These are phyloP conservation scores for Clamator glandarius DNA, from an alignment of 2,797 vertebrate species.

Conservation along the genomic window DNA sequence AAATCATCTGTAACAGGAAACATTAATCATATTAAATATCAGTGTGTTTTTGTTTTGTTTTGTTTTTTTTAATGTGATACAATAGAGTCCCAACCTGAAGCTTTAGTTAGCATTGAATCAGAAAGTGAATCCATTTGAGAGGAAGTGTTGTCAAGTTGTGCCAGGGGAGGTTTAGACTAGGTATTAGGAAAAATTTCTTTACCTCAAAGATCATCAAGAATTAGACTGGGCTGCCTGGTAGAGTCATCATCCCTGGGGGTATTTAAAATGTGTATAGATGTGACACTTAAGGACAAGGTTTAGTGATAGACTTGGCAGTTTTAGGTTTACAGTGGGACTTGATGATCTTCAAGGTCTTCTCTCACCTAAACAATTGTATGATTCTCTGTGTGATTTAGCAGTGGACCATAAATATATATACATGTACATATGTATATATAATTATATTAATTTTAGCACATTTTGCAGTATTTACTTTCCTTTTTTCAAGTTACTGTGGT, in stretches of 20 bases:
- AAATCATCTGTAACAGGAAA: background rate
- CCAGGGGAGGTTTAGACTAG: no score
- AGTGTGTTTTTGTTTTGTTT: fast-evolving
- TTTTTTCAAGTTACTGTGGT: background rate
- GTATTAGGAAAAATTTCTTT: no score
- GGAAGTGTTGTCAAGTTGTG: no score
- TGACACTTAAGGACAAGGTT: no score
- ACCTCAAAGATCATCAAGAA: no score
- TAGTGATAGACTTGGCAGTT: no score
- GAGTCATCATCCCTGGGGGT: no score
- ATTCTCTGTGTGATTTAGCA: background rate
- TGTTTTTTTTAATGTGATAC: background rate
- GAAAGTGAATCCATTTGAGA: background rate
- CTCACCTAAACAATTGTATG: no score
- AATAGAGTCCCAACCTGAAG: background rate
- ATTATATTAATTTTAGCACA: background rate
- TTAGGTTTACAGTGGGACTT: no score
- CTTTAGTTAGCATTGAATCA: background rate
- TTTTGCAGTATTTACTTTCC: background rate
- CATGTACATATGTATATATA: background rate
- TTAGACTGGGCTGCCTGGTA: no score
- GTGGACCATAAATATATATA: background rate
- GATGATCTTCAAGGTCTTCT: no score
- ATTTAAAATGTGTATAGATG: no score
- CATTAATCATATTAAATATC: background rate